Evolutionary conservation across 2,888 invertebrate species (phyloP), one percentile per base, ranked within the genome.

Genomic region (Agonopterix subpropinquella): DNA sequence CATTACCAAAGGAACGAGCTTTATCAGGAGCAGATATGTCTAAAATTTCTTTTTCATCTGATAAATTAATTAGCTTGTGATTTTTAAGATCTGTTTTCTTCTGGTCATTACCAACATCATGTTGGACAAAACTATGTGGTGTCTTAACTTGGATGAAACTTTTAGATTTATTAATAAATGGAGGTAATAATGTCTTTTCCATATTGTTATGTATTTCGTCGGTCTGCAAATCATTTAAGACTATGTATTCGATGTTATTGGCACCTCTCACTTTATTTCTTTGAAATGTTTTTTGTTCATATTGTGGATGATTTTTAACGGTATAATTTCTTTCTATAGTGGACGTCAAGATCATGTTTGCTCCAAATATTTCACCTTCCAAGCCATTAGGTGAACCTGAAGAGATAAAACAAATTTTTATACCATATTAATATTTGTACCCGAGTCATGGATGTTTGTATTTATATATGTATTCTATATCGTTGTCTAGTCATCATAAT

Each of bases 321-420:
- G 79, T 77, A 48, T 70, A 59, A 59, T 85, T 85, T 57, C 77
- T 70, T 66, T 82, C 81, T 54, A 91, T 90, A 5, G 91, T 90
- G 8, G 92, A 90, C 1, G 81, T 71, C 42, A 92, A 65, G 37
- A 93, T 84, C 73, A 93, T 89, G 62, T 92, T 92, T 58, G 91
- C 92, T 8, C 93, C 93, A 63, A 91, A 91, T 55, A 93, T 85
- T 68, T 92, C 91, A 4, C 93, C 93, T 73, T 93, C 92, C 53
- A 93, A 88, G 8, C 93, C 93, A 53, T 91, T 92, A 53, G 91
- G 90, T 37, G 87, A 70, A 41, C 92, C 89, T 89, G 61, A 43
- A 73, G 70, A 47, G 47, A 50, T 47, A 51, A 13, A 39, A 39
- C 39, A 39, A 9, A 10, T 39, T 2, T 39, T 39, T 39, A 39